phyloP scores from a whole-genome alignment of 2,797 vertebrate species.

The Rhinophrynus dorsalis region DNA sequence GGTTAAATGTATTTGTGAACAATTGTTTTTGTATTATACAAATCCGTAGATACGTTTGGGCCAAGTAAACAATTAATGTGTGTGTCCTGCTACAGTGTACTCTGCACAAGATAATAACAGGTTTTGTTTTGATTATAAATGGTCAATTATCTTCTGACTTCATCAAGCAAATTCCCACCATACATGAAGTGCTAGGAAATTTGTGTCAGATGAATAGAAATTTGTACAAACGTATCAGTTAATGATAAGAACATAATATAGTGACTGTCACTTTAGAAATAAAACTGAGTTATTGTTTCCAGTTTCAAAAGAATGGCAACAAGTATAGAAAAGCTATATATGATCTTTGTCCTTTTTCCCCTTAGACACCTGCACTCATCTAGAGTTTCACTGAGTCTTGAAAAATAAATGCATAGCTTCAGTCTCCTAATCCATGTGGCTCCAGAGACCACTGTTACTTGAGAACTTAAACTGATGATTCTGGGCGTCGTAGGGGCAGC shows the following conservation, averaged over 20 bases:
- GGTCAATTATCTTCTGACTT: not conserved
- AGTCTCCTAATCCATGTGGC: constrained; percentile 99
- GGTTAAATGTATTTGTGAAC: no score
- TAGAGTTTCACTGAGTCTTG: constrained; percentile 93
- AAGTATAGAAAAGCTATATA: constrained; percentile 72
- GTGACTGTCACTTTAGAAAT: constrained; percentile 82
- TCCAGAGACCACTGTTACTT: constrained; percentile 94
- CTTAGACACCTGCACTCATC: constrained; percentile 95
- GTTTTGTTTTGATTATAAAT: not conserved
- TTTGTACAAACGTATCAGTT: constrained; percentile 77
- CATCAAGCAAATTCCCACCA: not conserved
- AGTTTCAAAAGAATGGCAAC: constrained; percentile 83
- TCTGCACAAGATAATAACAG: no score
- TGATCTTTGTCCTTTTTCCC: constrained; percentile 70
- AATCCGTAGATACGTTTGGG: no score
- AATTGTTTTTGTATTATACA: no score
- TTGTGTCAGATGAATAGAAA: constrained; percentile 71
- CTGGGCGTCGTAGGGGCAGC: constrained; percentile 82
- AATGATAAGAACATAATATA: constrained; percentile 62
- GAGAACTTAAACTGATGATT: constrained; percentile 90
- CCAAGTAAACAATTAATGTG: no score
- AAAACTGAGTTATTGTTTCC: constrained; percentile 88
- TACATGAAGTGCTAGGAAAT: constrained; percentile 16
- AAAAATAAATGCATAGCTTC: constrained; percentile 96
- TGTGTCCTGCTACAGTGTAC: no score